These are phyloP conservation scores for Zaprionus inermis DNA, from an alignment of 1,140 invertebrate genomes.

Conservation along the genomic window DNA sequence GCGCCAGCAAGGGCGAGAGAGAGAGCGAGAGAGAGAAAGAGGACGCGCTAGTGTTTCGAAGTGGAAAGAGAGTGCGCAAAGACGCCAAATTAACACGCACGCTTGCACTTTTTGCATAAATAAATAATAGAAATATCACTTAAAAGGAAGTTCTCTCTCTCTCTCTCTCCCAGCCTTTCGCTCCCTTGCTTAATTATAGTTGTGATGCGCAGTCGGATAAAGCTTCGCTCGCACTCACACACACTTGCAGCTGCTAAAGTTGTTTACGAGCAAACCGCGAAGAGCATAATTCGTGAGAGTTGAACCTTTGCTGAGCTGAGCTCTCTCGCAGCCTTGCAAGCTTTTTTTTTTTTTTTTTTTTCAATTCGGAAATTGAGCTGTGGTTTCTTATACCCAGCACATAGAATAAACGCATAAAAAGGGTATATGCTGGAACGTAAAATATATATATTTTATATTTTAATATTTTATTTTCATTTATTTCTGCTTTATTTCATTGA, in stretches of 20 bases:
- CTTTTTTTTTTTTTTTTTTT: not conserved
- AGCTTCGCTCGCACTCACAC: not conserved
- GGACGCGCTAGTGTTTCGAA: not conserved
- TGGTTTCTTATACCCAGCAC: not conserved
- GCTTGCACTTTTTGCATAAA: conserved; percentile 1
- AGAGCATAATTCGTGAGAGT: not conserved
- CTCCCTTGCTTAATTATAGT: not conserved
- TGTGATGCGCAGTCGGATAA: not conserved
- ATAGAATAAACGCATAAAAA: not conserved
- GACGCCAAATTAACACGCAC: not conserved
- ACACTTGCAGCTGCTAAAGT: not conserved
- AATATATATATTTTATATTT: no score
- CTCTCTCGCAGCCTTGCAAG: not conserved
- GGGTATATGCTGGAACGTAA: not conserved
- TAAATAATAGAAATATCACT: not conserved
- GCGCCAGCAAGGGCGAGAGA: no score
- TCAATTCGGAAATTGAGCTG: conserved; percentile 4
- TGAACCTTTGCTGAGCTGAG: not conserved
- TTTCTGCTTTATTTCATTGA: no score
- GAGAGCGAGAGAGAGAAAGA: no score
- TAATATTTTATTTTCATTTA: no score
- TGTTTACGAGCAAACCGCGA: not conserved
- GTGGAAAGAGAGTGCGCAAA: not conserved
- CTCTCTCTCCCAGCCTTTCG: no score
- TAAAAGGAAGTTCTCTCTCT: not conserved